Evolutionary conservation across 2,888 invertebrate genomes (phyloP).

Genomic region (Rotaria sp.): DNA sequence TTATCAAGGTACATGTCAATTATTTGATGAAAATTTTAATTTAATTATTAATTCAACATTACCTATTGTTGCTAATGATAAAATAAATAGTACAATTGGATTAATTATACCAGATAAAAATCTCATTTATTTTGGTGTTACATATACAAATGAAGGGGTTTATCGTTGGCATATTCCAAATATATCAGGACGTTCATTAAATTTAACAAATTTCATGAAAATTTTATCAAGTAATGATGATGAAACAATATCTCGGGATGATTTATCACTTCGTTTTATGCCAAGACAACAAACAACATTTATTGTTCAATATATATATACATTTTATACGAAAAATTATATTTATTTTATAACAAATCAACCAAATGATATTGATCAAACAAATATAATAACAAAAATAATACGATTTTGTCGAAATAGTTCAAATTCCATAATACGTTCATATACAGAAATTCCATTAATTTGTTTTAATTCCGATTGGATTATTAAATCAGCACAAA

Average conservation of each 20-base stretch:
- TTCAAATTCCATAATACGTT: constrained; percentile 28
- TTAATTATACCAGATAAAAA: constrained; percentile 31
- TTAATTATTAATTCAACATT: constrained; percentile 22
- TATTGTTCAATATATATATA: constrained; percentile 36
- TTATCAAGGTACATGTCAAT: constrained; percentile 32
- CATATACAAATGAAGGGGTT: constrained; percentile 32
- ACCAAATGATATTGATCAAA: constrained; percentile 28
- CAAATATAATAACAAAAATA: background rate
- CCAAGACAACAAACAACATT: constrained; percentile 29
- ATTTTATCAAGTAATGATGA: background rate
- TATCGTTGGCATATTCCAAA: constrained; percentile 35
- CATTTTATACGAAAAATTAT: constrained; percentile 30
- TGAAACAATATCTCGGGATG: background rate
- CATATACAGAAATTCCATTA: constrained; percentile 36
- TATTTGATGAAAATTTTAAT: constrained; percentile 17
- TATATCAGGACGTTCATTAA: constrained; percentile 30
- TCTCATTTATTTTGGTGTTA: constrained; percentile 33
- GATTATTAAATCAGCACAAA: constrained; percentile 7
- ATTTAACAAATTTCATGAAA: constrained; percentile 29
- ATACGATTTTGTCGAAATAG: constrained; percentile 31
- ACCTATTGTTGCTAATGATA: constrained; percentile 33
- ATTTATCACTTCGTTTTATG: constrained; percentile 35
- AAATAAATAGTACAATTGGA: constrained; percentile 23
- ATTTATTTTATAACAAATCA: constrained; percentile 38
- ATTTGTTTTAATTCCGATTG: background rate